Evolutionary conservation across 92 coral and sea anemone species (phyloP).

Genomic region (Scolanthus callimorphus): DNA sequence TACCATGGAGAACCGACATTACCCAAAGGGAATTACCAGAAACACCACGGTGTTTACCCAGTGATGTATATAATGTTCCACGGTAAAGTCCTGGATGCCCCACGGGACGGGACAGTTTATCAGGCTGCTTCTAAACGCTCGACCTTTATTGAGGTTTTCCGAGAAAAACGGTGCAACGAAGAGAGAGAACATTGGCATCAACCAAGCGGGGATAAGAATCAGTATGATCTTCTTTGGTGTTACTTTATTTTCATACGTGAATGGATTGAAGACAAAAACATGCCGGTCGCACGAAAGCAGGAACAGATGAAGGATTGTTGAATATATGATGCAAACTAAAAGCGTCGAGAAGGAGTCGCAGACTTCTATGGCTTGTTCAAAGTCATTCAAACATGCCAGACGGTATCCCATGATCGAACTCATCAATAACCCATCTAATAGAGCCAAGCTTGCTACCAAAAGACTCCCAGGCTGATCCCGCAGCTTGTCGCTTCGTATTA

Average conservation of each 20-base stretch:
- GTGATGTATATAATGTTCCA: slow-evolving; percentile 21
- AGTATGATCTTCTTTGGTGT: background rate
- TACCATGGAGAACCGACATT: slow-evolving; percentile 31
- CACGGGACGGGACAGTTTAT: slow-evolving; percentile 9
- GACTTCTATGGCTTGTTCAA: background rate
- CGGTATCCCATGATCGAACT: slow-evolving; percentile 5
- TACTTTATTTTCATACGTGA: slow-evolving; percentile 15
- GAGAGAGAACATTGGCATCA: slow-evolving; percentile 19
- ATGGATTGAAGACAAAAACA: slow-evolving; percentile 24
- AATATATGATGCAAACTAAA: slow-evolving; percentile 4
- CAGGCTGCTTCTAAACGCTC: slow-evolving; percentile 4
- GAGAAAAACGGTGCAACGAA: slow-evolving; percentile 13
- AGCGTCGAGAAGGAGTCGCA: slow-evolving; percentile 16
- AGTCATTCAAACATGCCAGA: background rate
- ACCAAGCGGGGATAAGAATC: slow-evolving; percentile 20
- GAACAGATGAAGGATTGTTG: slow-evolving; percentile 18
- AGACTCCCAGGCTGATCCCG: slow-evolving; percentile 12
- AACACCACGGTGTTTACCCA: slow-evolving; percentile 11
- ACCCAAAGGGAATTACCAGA: slow-evolving; percentile 20
- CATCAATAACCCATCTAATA: slow-evolving; percentile 13
- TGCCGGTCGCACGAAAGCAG: slow-evolving; percentile 39
- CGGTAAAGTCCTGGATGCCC: background rate
- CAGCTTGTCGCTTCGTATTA: slow-evolving; percentile 13
- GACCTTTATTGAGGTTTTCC: slow-evolving; percentile 8
- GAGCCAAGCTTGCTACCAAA: slow-evolving; percentile 12